Evolutionary conservation across 2,113 vertebrate species (phyloP), one percentile per base, ranked within the genome.

Genomic region (Dinomys branickii): DNA sequence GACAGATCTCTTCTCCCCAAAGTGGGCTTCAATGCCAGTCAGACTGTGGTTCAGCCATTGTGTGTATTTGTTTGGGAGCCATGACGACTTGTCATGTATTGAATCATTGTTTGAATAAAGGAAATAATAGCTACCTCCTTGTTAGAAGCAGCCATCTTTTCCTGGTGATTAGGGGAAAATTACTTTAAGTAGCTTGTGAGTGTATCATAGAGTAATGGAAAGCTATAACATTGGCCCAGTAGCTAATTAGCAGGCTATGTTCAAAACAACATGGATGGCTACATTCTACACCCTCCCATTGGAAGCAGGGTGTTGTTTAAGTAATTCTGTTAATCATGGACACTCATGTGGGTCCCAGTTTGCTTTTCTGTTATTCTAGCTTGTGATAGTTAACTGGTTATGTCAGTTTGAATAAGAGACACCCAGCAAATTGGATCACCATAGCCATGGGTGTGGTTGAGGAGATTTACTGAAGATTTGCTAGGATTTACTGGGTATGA

Each of bases 101-200:
- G 86, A 77, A 81, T 59, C 59, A 52, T 90, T 87, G 71, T 33
- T 33, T 88, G 63, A 86, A 71, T 20, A 93, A 94, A 88, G 58
- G 87, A 92, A 59, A 73, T 35, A 95, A 84, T 94, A 9, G 89
- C 56, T 96, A 59, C 35, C 87, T 94, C 89, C 94, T 56, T 71
- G 59, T 80, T 95, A 96, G 91, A 77, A 82, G 87, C 41, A 92
- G 93, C 38, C 63, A 26, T 38, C 4, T n/a, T 95, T 85, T 94
- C 24, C n/a, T 67, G 47, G n/a, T 93, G 77, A 33, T 19, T 85
- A 4, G 20, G 12, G 82, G 33, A 14, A 52, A 97, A 96, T 3
- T 1, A 97, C 82, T 5, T 97, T 84, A 24, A 59, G 69, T 12
- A 91, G 58, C 52, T 4, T 89, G 3, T 93, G 88, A 96, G 56